Conservation (phyloP, 1,140 invertebrate species). For the Euschistus heros region DNA sequence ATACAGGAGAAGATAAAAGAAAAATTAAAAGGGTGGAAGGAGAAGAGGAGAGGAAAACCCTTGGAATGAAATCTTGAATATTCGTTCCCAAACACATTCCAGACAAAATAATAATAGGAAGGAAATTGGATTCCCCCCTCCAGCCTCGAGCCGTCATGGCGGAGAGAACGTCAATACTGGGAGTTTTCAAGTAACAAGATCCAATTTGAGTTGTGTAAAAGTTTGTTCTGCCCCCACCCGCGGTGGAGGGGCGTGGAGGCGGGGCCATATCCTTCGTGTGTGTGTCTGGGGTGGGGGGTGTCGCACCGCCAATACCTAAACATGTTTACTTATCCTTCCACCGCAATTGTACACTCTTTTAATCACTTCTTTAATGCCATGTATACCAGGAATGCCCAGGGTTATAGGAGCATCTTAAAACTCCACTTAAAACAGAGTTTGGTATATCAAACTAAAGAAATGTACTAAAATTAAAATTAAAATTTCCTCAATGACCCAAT, state of each 20-base stretch:
- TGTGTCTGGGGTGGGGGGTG: neutral
- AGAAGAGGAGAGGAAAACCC: neutral
- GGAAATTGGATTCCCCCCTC: constrained; percentile 24
- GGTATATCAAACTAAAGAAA: no score
- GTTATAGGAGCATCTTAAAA: no score
- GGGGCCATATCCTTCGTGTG: neutral
- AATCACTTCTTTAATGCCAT: no score
- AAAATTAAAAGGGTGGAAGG: constrained; percentile 9
- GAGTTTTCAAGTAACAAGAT: constrained; percentile 27
- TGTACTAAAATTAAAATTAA: no score
- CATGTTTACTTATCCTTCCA: no score
- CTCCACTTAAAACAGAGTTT: no score
- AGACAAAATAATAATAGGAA: constrained; percentile 22
- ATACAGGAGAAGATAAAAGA: no score
- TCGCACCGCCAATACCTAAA: neutral
- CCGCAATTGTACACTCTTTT: no score
- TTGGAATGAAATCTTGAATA: constrained; percentile 19
- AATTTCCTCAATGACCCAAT: no score
- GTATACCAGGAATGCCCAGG: no score
- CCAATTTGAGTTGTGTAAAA: constrained; percentile 29
- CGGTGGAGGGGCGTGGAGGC: constrained; percentile 10
- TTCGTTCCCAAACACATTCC: constrained; percentile 16
- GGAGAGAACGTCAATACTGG: constrained; percentile 26
- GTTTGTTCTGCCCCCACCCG: constrained; percentile 22
- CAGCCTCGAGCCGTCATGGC: constrained; percentile 3